These are phyloP conservation scores for Cyanoderma ruficeps DNA, from an alignment of 2,113 vertebrate genomes.

Conservation along the genomic window DNA sequence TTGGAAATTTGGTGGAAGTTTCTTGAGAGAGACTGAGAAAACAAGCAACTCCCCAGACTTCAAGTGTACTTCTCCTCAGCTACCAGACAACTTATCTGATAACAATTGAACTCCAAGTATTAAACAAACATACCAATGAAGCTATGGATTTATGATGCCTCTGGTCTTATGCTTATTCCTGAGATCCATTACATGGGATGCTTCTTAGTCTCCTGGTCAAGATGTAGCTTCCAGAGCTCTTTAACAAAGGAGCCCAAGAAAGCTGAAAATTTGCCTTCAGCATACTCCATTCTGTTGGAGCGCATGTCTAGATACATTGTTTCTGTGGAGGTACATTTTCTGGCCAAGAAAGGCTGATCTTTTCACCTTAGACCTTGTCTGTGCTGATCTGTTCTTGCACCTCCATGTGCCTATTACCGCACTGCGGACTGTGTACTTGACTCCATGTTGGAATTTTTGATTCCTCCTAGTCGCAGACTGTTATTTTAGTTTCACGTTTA, in stretches of 20 bases:
- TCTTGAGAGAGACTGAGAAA: not conserved
- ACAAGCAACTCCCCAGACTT: not conserved
- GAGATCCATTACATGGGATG: not conserved
- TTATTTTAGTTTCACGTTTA: not conserved
- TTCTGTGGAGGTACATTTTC: not conserved
- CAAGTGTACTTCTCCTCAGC: not conserved
- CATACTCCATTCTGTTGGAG: not conserved
- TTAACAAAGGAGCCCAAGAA: not conserved
- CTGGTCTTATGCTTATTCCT: not conserved
- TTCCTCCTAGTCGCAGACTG: not conserved
- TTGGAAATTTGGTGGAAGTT: not conserved
- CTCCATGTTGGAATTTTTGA: not conserved
- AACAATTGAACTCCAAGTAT: not conserved
- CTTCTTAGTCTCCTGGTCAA: not conserved
- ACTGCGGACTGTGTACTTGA: not conserved
- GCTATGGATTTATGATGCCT: not conserved
- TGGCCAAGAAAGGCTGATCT: not conserved
- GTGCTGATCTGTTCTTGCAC: not conserved
- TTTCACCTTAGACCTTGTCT: not conserved
- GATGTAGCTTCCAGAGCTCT: not conserved
- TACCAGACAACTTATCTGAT: not conserved
- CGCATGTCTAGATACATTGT: fast-evolving
- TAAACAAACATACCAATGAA: not conserved
- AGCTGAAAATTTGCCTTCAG: not conserved
- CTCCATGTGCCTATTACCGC: not conserved